Evolutionary conservation across 2,113 vertebrate genomes (phyloP).

Genomic region (Chaetura pelagica): DNA sequence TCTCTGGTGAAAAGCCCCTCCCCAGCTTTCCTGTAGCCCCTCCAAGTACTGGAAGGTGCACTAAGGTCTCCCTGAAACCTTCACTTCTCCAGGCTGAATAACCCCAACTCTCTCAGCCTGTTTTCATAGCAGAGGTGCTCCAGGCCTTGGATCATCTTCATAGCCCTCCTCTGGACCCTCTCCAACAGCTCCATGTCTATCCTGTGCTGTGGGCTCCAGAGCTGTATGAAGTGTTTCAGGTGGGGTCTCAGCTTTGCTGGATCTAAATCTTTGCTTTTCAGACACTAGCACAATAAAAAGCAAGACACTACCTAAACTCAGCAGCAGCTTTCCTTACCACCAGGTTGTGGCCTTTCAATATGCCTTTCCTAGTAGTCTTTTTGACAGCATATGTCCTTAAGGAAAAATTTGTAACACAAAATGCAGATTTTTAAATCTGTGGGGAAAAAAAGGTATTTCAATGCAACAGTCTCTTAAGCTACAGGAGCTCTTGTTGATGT

Average conservation of each 20-base stretch:
- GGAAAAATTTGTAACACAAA: background rate
- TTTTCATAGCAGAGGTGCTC: too few species aligned
- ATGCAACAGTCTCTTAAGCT: background rate
- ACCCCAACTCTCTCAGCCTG: too few species aligned
- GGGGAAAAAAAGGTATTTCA: background rate
- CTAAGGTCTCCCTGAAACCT: too few species aligned
- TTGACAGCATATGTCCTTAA: background rate
- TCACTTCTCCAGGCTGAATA: too few species aligned
- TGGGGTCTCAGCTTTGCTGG: background rate
- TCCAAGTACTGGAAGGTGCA: too few species aligned
- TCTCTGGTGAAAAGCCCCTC: too few species aligned
- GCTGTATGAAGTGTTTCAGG: too few species aligned
- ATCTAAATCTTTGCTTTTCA: background rate
- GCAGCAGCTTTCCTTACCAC: background rate
- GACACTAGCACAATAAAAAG: background rate
- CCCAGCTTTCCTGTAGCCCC: too few species aligned
- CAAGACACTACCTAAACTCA: background rate
- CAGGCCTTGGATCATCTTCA: too few species aligned
- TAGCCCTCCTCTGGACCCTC: too few species aligned
- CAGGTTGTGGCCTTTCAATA: background rate
- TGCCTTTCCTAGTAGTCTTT: background rate
- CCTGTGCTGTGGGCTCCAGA: too few species aligned
- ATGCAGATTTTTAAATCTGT: background rate
- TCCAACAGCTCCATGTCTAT: too few species aligned
- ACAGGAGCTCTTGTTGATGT: background rate